Evolutionary conservation across 2,888 invertebrate genomes (phyloP).

Genomic region (Archaeoteleia sp.): DNA sequence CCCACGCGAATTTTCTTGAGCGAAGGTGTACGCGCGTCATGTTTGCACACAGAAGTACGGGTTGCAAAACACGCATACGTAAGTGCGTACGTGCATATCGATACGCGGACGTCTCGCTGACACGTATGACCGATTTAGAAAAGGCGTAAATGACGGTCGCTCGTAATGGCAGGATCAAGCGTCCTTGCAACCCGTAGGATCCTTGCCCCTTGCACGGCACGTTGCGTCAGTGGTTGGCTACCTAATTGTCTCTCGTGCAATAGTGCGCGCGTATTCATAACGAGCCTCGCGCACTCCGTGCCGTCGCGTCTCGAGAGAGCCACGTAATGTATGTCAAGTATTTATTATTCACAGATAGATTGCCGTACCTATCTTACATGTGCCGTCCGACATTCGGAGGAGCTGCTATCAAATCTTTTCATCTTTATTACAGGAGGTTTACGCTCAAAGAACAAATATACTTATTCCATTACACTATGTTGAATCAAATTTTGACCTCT

Average conservation of each 20-base stretch:
- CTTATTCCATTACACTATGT: background rate
- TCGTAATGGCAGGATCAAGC: constrained; percentile 64
- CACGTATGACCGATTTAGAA: constrained; percentile 61
- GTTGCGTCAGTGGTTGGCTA: constrained; percentile 53
- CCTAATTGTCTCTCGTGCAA: constrained; percentile 50
- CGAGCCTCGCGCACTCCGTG: constrained; percentile 25
- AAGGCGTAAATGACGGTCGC: constrained; percentile 62
- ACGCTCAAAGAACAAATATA: background rate
- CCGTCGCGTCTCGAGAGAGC: constrained; percentile 34
- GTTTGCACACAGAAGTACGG: no score
- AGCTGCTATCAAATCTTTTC: constrained; percentile 25
- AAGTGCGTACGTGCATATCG: constrained; percentile 44
- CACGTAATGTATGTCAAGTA: constrained; percentile 50
- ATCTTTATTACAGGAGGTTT: constrained; percentile 24
- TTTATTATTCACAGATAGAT: constrained; percentile 44
- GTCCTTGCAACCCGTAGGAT: constrained; percentile 72
- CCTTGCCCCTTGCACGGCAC: constrained; percentile 68
- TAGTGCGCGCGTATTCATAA: constrained; percentile 24
- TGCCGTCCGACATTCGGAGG: constrained; percentile 18
- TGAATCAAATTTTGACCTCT: background rate
- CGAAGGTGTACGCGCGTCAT: no score
- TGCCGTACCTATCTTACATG: constrained; percentile 22
- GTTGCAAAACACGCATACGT: constrained; percentile 50
- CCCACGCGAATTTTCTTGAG: no score
- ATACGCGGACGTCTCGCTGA: constrained; percentile 41